Conservation (phyloP, 2,888 invertebrate genomes). For the Amphipoea oculea region DNA sequence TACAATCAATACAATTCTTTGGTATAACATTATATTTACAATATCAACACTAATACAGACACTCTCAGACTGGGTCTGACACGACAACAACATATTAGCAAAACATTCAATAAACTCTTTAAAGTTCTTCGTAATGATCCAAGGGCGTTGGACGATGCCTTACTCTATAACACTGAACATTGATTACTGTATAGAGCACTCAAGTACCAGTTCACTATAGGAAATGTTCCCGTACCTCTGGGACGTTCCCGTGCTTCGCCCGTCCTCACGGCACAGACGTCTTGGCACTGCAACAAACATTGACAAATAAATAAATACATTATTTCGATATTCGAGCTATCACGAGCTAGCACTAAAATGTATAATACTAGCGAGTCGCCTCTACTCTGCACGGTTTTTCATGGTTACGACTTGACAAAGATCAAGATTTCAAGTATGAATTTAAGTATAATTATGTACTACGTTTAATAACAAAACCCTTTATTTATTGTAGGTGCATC, state of each 20-base stretch:
- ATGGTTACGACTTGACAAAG: not conserved
- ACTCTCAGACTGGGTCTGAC: conserved; percentile 7
- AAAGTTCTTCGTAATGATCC: conserved; percentile 25
- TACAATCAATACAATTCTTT: conserved; percentile 51
- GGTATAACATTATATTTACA: conserved; percentile 64
- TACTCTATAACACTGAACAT: conserved; percentile 55
- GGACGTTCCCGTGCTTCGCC: conserved; percentile 72
- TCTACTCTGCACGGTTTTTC: too few species aligned
- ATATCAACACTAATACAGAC: conserved; percentile 26
- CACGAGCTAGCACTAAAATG: not conserved
- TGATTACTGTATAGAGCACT: conserved; percentile 44
- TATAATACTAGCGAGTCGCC: not conserved
- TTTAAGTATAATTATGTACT: not conserved
- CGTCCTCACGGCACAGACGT: conserved; percentile 87
- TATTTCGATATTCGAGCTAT: not conserved
- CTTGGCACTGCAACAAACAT: conserved; percentile 84
- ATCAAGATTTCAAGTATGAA: not conserved
- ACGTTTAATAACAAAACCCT: not conserved
- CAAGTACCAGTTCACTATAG: conserved; percentile 67
- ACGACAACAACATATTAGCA: conserved; percentile 28
- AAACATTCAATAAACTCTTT: conserved; percentile 31
- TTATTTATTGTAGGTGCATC: too few species aligned
- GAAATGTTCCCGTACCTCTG: conserved; percentile 81
- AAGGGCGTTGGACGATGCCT: conserved; percentile 5
- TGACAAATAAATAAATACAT: not conserved